These are phyloP conservation scores for Paramormyrops kingsleyae DNA, from an alignment of 2,113 vertebrate genomes.

Conservation along the genomic window DNA sequence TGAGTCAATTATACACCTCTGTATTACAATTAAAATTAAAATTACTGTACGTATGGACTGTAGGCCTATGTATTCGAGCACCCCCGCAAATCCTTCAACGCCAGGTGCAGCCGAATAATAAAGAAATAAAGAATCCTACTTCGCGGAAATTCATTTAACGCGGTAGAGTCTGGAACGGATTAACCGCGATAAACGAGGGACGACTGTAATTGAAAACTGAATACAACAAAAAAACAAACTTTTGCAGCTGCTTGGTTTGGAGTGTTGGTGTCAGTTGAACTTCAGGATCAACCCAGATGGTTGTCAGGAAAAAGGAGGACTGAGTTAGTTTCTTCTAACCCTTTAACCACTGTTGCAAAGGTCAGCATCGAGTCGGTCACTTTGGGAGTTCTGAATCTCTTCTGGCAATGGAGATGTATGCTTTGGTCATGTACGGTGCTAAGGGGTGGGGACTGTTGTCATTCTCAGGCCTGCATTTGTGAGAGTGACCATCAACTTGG, in stretches of 20 bases:
- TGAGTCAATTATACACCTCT: too few species aligned
- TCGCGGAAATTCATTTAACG: too few species aligned
- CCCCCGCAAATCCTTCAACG: too few species aligned
- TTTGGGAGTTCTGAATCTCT: neutral
- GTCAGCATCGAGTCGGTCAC: neutral
- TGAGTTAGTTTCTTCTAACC: neutral
- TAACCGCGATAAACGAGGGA: too few species aligned
- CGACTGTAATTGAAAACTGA: neutral
- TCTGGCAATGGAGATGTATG: slow-evolving; percentile 41
- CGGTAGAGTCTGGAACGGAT: too few species aligned
- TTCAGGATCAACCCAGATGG: neutral
- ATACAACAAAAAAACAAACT: neutral
- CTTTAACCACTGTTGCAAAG: neutral
- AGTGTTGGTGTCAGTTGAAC: neutral
- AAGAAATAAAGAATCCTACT: too few species aligned
- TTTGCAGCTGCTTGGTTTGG: neutral
- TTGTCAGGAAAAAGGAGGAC: neutral
- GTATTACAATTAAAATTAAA: too few species aligned
- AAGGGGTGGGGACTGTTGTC: slow-evolving; percentile 36
- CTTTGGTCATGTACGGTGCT: slow-evolving; percentile 34
- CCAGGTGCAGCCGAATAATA: too few species aligned
- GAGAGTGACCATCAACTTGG: slow-evolving; percentile 60
- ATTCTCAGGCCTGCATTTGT: slow-evolving; percentile 32
- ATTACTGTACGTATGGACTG: too few species aligned
- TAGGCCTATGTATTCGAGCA: too few species aligned